phyloP scores from a whole-genome alignment of 2,113 vertebrate species.

The Pica pica region DNA sequence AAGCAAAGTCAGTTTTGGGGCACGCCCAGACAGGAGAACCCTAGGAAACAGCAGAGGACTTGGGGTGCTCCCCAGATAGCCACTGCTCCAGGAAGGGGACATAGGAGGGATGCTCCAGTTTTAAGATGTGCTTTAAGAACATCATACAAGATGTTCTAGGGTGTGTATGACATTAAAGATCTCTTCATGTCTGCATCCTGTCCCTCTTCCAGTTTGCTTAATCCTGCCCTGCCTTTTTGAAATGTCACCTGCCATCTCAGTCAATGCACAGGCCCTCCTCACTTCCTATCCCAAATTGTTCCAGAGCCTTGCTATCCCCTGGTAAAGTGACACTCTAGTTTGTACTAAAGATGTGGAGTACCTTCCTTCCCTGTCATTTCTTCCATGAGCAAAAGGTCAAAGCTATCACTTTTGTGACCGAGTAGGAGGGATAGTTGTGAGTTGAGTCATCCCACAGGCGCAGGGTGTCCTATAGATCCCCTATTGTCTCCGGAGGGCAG shows the following conservation, averaged over 20 bases:
- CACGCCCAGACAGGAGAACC: neutral
- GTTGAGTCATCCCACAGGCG: neutral
- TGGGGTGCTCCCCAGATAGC: neutral
- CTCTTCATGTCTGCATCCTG: neutral
- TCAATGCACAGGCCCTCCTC: neutral
- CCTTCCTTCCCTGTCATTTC: constrained; percentile 27
- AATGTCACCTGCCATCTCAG: constrained; percentile 22
- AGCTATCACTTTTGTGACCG: neutral
- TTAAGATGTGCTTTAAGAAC: neutral
- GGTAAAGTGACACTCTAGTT: constrained; percentile 21
- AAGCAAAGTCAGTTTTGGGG: neutral
- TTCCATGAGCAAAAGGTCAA: constrained; percentile 52
- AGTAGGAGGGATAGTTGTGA: constrained; percentile 10
- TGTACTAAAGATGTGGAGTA: neutral
- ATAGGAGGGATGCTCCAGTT: neutral
- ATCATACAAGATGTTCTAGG: neutral
- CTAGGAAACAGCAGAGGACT: neutral
- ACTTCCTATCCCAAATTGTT: constrained; percentile 18
- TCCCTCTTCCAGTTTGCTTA: neutral
- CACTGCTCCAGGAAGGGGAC: neutral
- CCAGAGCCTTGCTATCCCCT: neutral
- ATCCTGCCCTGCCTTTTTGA: neutral
- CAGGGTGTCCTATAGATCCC: neutral
- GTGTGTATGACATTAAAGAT: neutral
- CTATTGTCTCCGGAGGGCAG: neutral